Conservation (phyloP, 2,113 vertebrate genomes). For the Hirundichthys speculiger region DNA sequence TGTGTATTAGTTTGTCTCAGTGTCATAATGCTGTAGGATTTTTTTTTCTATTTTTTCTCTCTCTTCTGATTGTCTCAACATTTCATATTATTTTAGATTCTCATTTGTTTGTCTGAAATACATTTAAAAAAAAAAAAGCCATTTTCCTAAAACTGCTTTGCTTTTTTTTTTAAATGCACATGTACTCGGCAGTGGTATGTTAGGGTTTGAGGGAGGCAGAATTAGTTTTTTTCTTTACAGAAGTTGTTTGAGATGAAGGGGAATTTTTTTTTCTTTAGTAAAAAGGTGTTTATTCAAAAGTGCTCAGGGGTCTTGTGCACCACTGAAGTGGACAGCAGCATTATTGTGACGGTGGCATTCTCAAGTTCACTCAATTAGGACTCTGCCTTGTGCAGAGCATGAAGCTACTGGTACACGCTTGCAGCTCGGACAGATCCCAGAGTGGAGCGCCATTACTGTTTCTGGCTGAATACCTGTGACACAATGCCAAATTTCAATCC, state of each 20-base stretch:
- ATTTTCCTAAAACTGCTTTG: slow-evolving; percentile 27
- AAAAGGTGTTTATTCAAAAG: slow-evolving; percentile 58
- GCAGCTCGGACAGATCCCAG: slow-evolving; percentile 35
- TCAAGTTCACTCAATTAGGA: slow-evolving; percentile 66
- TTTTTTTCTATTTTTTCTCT: not conserved
- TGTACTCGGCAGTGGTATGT: slow-evolving; percentile 17
- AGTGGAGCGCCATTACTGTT: slow-evolving; percentile 52
- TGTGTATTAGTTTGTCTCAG: slow-evolving; percentile 10
- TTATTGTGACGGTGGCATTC: slow-evolving; percentile 69
- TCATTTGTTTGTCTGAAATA: not conserved
- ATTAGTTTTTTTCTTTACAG: slow-evolving; percentile 58
- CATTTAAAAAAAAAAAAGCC: too few relatives aligned
- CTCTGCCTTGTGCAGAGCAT: slow-evolving; percentile 44
- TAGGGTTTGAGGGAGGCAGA: slow-evolving; percentile 21
- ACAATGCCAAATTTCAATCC: slow-evolving; percentile 50
- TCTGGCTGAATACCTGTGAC: slow-evolving; percentile 51
- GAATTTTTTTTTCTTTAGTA: slow-evolving; percentile 10
- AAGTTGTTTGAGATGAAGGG: slow-evolving; percentile 59
- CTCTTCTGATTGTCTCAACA: slow-evolving; percentile 2
- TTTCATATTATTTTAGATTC: not conserved
- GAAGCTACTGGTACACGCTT: slow-evolving; percentile 44
- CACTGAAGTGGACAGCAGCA: slow-evolving; percentile 56
- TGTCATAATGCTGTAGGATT: not conserved
- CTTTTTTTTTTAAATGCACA: slow-evolving; percentile 50
- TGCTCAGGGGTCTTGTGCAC: slow-evolving; percentile 36